Evolutionary conservation across 2,113 vertebrate species (phyloP).

Genomic region (Rhinoderma darwinii): DNA sequence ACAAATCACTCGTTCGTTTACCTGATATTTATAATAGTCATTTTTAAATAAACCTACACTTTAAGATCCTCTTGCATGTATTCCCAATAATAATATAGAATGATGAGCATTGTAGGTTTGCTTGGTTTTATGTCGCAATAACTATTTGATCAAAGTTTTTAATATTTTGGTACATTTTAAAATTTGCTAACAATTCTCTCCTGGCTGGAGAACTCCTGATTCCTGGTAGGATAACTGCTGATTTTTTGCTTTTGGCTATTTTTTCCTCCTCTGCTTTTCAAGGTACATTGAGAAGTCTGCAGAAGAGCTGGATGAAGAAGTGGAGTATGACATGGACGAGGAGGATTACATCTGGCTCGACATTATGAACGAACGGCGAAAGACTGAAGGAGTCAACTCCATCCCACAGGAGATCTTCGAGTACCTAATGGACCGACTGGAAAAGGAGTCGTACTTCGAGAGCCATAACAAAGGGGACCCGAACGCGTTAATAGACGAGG

Average conservation of each 20-base stretch:
- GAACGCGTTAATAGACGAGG: slow-evolving; percentile 92
- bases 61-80: no score
- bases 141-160: background rate
- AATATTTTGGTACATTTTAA: background rate
- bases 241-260: background rate
- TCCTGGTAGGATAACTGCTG: background rate
- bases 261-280: slow-evolving; percentile 44
- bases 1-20: no score
- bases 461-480: slow-evolving; percentile 99
- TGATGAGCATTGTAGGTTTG: background rate
- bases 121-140: background rate
- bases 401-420: slow-evolving; percentile 98
- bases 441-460: slow-evolving; percentile 98
- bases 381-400: slow-evolving; percentile 87
- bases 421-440: slow-evolving; percentile 96
- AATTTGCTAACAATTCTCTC: background rate
- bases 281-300: slow-evolving; percentile 98
- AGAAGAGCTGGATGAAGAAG: slow-evolving; percentile 96
- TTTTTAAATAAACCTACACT: no score
- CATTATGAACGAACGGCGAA: slow-evolving; percentile 96
- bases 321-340: slow-evolving; percentile 98
- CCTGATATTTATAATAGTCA: no score
- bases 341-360: slow-evolving; percentile 99
- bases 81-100: no score
- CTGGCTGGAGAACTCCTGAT: background rate